Conservation (phyloP, 2,888 invertebrate genomes). For the Campoletis raptor region DNA sequence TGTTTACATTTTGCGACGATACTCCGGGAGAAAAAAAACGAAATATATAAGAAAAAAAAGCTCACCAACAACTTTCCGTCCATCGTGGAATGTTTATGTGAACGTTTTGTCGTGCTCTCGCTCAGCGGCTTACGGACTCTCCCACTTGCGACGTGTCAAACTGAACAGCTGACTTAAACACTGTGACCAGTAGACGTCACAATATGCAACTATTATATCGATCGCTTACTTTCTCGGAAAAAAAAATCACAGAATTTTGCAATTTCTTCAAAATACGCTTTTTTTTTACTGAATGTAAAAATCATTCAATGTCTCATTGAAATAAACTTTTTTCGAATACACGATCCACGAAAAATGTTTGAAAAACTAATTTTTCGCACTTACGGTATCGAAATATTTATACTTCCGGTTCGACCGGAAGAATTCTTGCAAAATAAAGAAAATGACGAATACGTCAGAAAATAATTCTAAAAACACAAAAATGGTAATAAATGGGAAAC, state of each 20-base stretch:
- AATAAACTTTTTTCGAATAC: not conserved
- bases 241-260: not conserved
- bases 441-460: not conserved
- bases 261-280: not conserved
- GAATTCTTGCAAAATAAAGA: not conserved
- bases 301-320: no score
- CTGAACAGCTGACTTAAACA: constrained; percentile 44
- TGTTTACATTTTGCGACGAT: constrained; percentile 41
- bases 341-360: not conserved
- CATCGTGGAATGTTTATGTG: constrained; percentile 76
- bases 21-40: constrained; percentile 49
- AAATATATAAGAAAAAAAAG: constrained; percentile 64
- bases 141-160: constrained; percentile 56
- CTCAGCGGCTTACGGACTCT: not conserved
- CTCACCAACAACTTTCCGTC: constrained; percentile 81
- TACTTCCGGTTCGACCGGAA: not conserved
- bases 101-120: not conserved
- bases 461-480: not conserved
- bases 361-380: not conserved
- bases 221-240: not conserved
- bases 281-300: no score
- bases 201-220: not conserved
- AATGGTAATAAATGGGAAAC: not conserved
- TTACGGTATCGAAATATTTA: not conserved
- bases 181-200: not conserved